phyloP scores from a whole-genome alignment of 2,113 vertebrate species.

The Leucosticte australis region DNA sequence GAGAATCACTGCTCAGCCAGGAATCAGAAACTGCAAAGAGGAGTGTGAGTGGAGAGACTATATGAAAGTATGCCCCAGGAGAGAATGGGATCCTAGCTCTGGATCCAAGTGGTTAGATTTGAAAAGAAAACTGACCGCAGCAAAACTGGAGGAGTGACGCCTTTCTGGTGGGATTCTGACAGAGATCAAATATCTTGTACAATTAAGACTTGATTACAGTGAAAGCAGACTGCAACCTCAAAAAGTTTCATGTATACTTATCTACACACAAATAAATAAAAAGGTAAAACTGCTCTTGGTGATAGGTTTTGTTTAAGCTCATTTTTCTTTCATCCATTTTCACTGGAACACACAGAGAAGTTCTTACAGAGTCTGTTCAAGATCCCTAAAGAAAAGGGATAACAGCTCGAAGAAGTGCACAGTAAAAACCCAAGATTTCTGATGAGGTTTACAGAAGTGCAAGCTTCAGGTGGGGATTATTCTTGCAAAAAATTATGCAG shows the following conservation, averaged over 20 bases:
- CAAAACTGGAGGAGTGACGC: not conserved
- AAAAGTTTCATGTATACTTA: not conserved
- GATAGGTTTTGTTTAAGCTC: not conserved
- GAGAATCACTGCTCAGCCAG: not conserved
- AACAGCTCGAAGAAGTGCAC: not conserved
- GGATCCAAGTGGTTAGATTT: not conserved
- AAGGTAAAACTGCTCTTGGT: not conserved
- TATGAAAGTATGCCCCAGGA: not conserved
- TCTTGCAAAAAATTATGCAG: slow-evolving; percentile 3
- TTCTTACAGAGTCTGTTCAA: not conserved
- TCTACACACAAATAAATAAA: not conserved
- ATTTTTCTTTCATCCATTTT: not conserved
- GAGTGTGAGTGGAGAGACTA: not conserved
- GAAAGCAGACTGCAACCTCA: not conserved
- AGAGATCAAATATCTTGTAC: not conserved
- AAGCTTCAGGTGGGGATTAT: not conserved
- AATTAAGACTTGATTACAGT: not conserved
- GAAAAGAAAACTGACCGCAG: not conserved
- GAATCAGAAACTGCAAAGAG: not conserved
- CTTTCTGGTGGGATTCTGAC: not conserved
- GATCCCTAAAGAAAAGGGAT: not conserved
- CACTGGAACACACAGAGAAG: not conserved
- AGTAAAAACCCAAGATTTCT: not conserved
- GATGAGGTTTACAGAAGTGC: not conserved
- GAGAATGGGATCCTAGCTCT: not conserved